phyloP scores from a whole-genome alignment of 1,140 invertebrate genomes.

The Cydia strobilella region DNA sequence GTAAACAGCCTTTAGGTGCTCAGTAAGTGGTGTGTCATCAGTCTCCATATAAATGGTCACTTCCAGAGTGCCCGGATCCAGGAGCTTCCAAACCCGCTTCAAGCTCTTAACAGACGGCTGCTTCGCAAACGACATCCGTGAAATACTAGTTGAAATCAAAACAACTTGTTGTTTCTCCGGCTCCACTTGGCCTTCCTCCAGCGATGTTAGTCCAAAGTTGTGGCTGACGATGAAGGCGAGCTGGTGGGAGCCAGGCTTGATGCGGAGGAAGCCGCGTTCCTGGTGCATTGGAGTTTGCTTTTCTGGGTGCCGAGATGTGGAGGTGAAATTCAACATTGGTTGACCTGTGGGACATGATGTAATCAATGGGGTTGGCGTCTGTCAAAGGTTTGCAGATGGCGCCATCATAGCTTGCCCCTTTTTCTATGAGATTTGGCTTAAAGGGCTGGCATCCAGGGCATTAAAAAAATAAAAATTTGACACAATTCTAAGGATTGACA shows the following conservation, averaged over 20 bases:
- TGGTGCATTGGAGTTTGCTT: slow-evolving; percentile 83
- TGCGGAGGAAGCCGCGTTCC: slow-evolving; percentile 83
- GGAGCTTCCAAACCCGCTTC: slow-evolving; percentile 71
- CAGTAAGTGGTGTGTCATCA: slow-evolving; percentile 77
- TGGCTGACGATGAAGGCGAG: slow-evolving; percentile 82
- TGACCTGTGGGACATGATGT: slow-evolving; percentile 78
- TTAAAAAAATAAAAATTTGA: no score
- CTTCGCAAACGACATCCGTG: slow-evolving; percentile 79
- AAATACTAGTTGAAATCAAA: slow-evolving; percentile 76
- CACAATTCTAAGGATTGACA: no score
- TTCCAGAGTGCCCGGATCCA: slow-evolving; percentile 74
- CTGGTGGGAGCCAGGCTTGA: slow-evolving; percentile 81
- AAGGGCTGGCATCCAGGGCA: no score
- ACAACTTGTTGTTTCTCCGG: slow-evolving; percentile 62
- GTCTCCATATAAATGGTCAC: slow-evolving; percentile 82
- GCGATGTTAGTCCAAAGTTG: slow-evolving; percentile 82
- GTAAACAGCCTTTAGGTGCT: slow-evolving; percentile 82
- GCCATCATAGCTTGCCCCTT: no score
- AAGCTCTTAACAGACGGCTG: slow-evolving; percentile 78
- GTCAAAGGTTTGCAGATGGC: no score
- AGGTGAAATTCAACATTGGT: slow-evolving; percentile 82
- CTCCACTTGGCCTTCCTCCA: slow-evolving; percentile 81
- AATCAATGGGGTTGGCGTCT: no score
- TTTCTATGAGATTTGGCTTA: no score
- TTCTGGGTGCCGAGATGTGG: slow-evolving; percentile 80